Evolutionary conservation across 2,797 vertebrate species (phyloP).

Genomic region (Tapirus indicus): DNA sequence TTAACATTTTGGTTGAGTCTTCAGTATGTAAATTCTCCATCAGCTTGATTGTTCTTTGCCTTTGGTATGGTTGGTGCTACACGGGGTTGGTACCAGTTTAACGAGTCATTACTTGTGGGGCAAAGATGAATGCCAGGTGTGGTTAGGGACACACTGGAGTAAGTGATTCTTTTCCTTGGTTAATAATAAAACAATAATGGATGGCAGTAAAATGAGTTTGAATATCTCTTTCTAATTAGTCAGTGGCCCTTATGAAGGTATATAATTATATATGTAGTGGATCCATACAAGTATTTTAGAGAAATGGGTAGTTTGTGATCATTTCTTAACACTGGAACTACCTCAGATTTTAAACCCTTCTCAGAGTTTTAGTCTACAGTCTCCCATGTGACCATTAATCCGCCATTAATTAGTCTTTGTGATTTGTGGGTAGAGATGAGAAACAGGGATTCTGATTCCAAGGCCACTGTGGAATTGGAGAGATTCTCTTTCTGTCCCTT

Average conservation of each 20-base stretch:
- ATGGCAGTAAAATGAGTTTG: neutral
- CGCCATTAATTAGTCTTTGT: neutral
- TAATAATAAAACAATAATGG: neutral
- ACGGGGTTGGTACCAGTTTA: neutral
- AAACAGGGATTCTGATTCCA: neutral
- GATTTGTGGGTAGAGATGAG: neutral
- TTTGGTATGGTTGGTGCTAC: neutral
- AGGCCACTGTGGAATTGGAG: neutral
- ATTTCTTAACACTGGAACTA: accelerated
- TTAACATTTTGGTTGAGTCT: neutral
- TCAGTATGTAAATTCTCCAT: neutral
- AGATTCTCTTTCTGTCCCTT: neutral
- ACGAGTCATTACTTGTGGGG: neutral
- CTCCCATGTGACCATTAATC: neutral
- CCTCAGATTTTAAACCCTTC: neutral
- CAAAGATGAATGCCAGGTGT: neutral
- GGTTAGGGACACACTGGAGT: neutral
- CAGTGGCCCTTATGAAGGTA: neutral
- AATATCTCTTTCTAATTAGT: neutral
- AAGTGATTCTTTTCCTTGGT: neutral
- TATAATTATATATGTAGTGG: neutral
- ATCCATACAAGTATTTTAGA: neutral
- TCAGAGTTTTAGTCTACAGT: neutral
- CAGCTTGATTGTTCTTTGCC: neutral
- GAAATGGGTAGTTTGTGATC: neutral